Evolutionary conservation across 2,797 vertebrate genomes (phyloP).

Genomic region (Anableps anableps): DNA sequence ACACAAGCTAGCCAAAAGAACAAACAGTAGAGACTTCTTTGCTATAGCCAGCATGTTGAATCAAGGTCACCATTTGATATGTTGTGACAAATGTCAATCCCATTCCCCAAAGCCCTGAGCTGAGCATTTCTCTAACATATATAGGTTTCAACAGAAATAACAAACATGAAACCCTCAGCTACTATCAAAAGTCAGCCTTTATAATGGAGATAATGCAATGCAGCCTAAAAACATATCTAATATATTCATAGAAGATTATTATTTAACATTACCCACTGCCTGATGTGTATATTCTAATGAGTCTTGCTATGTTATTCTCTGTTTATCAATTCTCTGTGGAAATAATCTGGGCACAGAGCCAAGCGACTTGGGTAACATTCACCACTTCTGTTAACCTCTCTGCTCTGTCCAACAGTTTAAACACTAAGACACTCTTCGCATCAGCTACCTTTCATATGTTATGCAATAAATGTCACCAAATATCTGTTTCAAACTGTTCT

Average conservation of each 20-base stretch:
- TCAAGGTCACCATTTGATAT: constrained; percentile 59
- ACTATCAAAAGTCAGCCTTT: constrained; percentile 12
- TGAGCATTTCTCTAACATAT: constrained; percentile 44
- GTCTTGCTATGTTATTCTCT: not conserved
- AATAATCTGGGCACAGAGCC: constrained; percentile 24
- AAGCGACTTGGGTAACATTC: constrained; percentile 19
- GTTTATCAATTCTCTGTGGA: constrained; percentile 11
- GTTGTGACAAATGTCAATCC: constrained; percentile 63
- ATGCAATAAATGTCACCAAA: constrained; percentile 19
- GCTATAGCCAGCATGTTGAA: constrained; percentile 45
- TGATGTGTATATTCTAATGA: constrained; percentile 6
- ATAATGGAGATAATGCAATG: not conserved
- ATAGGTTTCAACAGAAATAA: not conserved
- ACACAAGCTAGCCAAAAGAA: constrained; percentile 19
- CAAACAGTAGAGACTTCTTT: constrained; percentile 24
- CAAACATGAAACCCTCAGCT: not conserved
- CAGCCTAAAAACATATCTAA: not conserved
- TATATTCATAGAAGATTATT: not conserved
- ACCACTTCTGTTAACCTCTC: constrained; percentile 21
- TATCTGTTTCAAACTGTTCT: constrained; percentile 27
- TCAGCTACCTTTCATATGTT: constrained; percentile 12
- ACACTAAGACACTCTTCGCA: constrained; percentile 1
- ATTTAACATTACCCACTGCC: constrained; percentile 12
- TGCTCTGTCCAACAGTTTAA: constrained; percentile 27
- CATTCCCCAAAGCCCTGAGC: constrained; percentile 61